Conservation (phyloP, 35 echinoderm and acorn worm species). For the Eucidaris tribuloides region DNA sequence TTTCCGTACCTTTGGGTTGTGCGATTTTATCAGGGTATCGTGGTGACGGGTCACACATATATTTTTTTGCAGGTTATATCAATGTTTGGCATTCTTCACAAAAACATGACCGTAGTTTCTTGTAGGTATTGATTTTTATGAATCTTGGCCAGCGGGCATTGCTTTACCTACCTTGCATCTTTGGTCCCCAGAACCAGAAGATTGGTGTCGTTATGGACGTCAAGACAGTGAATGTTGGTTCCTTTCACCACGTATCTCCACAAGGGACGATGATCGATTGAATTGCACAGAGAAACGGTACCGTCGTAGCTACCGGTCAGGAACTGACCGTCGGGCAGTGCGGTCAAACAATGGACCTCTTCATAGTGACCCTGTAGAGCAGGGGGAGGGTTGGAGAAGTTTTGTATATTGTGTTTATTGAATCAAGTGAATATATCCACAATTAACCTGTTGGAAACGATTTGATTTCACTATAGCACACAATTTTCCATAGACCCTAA, state of each 20-base stretch:
- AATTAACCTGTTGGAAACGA: too few relatives aligned
- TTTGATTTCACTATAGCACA: too few relatives aligned
- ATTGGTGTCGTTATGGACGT: conserved; percentile 41
- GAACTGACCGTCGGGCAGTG: conserved; percentile 41
- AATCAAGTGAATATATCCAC: too few relatives aligned
- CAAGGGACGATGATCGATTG: conserved; percentile 42
- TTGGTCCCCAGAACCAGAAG: conserved; percentile 66
- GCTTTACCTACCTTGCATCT: conserved; percentile 77
- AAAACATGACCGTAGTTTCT: too few relatives aligned
- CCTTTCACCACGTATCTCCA: conserved; percentile 89
- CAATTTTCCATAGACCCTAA: too few relatives aligned
- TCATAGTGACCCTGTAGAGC: conserved; percentile 95
- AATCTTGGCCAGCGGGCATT: too few relatives aligned
- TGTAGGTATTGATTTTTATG: too few relatives aligned
- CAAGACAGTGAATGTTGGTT: conserved; percentile 71
- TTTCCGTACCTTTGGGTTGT: too few relatives aligned
- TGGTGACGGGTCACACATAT: too few relatives aligned
- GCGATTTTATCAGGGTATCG: too few relatives aligned
- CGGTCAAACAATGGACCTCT: conserved; percentile 50
- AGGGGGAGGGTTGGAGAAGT: background rate
- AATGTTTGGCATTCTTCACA: too few relatives aligned
- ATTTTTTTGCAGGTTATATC: too few relatives aligned
- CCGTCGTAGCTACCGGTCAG: conserved; percentile 84
- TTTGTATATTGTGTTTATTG: background rate
- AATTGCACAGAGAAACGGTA: conserved; percentile 58